phyloP scores from a whole-genome alignment of 2,888 invertebrate species.

The Tenthredo mesomela region DNA sequence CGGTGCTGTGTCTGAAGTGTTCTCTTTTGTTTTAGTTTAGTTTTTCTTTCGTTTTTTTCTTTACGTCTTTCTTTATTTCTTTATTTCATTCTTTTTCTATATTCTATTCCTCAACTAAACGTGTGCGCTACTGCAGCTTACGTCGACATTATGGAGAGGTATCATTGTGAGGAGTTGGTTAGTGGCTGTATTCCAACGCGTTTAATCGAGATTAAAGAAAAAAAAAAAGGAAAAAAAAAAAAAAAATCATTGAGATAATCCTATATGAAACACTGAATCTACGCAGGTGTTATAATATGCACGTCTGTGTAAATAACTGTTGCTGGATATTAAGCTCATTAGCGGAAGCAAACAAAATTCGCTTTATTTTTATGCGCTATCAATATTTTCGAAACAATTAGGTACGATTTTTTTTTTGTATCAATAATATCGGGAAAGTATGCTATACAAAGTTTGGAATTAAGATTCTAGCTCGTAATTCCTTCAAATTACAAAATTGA shows the following conservation, averaged over 20 bases:
- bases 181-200: constrained; percentile 37
- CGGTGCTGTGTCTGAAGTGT: constrained; percentile 9
- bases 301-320: constrained; percentile 17
- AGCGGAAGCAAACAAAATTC: background rate
- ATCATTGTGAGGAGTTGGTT: constrained; percentile 16
- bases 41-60: background rate
- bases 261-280: background rate
- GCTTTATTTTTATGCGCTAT: background rate
- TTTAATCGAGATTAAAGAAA: background rate
- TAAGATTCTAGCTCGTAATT: background rate
- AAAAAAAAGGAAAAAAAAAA: background rate
- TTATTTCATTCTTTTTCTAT: background rate
- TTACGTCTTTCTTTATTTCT: background rate
- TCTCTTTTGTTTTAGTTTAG: background rate
- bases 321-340: constrained; percentile 3
- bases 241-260: background rate
- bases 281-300: background rate
- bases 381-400: background rate
- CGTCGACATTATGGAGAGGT: constrained; percentile 40
- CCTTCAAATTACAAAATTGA: background rate
- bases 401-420: background rate
- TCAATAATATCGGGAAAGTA: background rate
- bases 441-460: background rate
- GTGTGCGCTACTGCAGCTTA: background rate
- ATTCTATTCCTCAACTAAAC: background rate